Evolutionary conservation across 2,113 vertebrate genomes (phyloP), one percentile per base, ranked within the genome.

Genomic region (Crocuta crocuta): DNA sequence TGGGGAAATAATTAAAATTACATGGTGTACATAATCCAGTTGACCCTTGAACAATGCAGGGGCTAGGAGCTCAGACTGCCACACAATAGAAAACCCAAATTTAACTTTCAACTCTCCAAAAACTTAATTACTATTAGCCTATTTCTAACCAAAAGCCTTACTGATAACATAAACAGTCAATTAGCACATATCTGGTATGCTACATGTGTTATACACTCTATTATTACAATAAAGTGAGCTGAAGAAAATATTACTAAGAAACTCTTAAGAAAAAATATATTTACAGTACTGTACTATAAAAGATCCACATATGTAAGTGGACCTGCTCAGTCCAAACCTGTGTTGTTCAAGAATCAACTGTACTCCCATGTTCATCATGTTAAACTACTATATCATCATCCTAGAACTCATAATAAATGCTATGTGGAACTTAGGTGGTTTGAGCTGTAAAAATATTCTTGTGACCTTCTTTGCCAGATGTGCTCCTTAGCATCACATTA

Each of bases 1-100:
- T 83, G 35, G 35, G 39, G 68, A 84, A 90, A 86, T 95, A 87
- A 95, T 94, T 76, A 24, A 79, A 86, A 87, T 55, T 33, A 73
- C 92, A 63, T 84, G 1, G 4, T 39, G 5, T 53, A 53, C 24
- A 70, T 24, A 53, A 78, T 63, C 45, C 13, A 45, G 39, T 39
- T 71, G 70, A 76, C 39, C 45, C 24, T 76, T 76, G 73, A 48
- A 48, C 73, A 76, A 76, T 48, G 26, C 26, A 48, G 26, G 13
- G 13, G 13, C 28, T 28, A 45, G 73, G 26, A 48, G 12, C 43
- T 26, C 43, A 48, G 73, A 48, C 26, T 13, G 3, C 73, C 73
- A 76, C 43, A 76, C 7, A 76, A 48, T 10, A 48, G 73, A 76
- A 76, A 76, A 76, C 9, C 43, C 43, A 76, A 76, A 24, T 76